Base-by-base conservation (phyloP, 2,797 vertebrate genomes). In the Chiroxiphia lanceolata region DNA sequence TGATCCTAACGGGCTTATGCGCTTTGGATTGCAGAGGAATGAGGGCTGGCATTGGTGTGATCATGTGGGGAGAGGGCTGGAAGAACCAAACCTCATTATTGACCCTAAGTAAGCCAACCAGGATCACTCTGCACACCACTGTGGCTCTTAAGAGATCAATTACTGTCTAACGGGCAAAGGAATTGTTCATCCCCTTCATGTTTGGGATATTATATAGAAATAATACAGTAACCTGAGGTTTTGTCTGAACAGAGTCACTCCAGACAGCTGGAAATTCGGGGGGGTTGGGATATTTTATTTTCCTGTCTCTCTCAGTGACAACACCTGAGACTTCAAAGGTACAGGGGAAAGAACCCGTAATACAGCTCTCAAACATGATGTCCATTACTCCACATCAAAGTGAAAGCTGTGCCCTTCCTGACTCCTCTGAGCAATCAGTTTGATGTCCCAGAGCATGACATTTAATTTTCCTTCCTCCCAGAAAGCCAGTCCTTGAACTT, bases 401-500 rank as follows among this genome's bases (percentile, higher is more conserved):
- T 34, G 34, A 83, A 80, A 31, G 34, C 63, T 10, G 4, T 59
- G 65, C 90, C 78, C 90, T 92, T 83, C 82, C 78, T 83, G 87
- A 44, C 83, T 85, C 75, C 82, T 87, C 74, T 68, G 48, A 38
- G 90, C 81, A 75, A 50, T 89, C 81, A 50, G 57, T 80, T 91
- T 92, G 78, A 92, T 89, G 84, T 93, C 87, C 89, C 0, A 2
- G 84, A 90, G 87, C 94, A 50, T 80, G 87, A 85, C 75, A 45
- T 90, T 83, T 91, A 63, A 94, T 95, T 96, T 94, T 87, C 71
- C 82, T 91, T 94, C 75, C 36, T 67, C 38, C 68, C 54, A 70
- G 90, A 63, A 70, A 77, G 47, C 60, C 31, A 26, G 89, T 94
- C 82, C 93, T 96, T 93, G 90, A 96, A 95, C 85, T 88, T 77